Conservation (phyloP, 2,113 vertebrate genomes). For the Castor canadensis region DNA sequence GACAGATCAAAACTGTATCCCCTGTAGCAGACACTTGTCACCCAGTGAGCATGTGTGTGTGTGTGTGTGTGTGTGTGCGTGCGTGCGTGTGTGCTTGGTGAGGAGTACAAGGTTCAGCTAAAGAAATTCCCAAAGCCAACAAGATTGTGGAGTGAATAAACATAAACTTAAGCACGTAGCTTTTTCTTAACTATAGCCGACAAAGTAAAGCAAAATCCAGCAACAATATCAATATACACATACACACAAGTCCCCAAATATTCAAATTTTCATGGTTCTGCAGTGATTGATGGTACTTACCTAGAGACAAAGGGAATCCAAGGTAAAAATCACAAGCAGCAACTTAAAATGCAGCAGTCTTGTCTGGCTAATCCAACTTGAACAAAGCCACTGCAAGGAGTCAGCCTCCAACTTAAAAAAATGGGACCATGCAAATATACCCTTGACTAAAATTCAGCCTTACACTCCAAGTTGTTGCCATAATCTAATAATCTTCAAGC, state of each 20-base stretch:
- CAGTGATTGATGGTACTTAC: not conserved
- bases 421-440: not conserved
- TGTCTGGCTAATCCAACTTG: not conserved
- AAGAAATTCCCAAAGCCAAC: not conserved
- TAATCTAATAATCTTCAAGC: not conserved
- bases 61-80: not conserved
- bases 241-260: not conserved
- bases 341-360: not conserved
- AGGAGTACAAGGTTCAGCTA: not conserved
- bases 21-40: no score
- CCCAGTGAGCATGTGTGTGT: not conserved
- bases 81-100: not conserved
- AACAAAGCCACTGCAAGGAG: not conserved
- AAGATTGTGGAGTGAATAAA: not conserved
- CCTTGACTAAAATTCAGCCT: not conserved
- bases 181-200: slow-evolving; percentile 1
- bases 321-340: not conserved
- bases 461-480: not conserved
- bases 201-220: slow-evolving; percentile 11
- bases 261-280: not conserved
- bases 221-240: not conserved
- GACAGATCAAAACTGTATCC: no score
- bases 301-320: not conserved
- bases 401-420: not conserved
- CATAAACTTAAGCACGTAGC: not conserved